phyloP scores from a whole-genome alignment of 2,113 vertebrate genomes.

The Herpailurus yagouaroundi region DNA sequence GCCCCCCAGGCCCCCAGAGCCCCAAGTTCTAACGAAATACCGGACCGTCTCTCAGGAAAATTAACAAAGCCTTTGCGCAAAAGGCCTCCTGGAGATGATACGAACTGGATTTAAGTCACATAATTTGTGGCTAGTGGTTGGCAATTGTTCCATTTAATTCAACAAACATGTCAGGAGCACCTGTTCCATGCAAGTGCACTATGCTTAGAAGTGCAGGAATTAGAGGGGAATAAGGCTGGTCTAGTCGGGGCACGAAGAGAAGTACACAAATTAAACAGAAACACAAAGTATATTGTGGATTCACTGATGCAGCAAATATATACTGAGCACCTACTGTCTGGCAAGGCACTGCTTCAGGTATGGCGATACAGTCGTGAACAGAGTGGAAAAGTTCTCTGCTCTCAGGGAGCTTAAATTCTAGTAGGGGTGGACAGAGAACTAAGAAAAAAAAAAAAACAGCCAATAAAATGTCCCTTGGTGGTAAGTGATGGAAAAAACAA shows the following conservation, averaged over 20 bases:
- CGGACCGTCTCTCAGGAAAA: neutral
- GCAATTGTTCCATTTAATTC: neutral
- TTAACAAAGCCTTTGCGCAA: neutral
- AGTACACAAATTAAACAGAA: neutral
- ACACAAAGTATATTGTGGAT: neutral
- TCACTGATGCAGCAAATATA: neutral
- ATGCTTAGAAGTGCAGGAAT: neutral
- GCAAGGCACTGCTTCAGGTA: neutral
- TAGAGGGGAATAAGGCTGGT: neutral
- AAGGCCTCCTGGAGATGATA: neutral
- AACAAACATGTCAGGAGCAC: neutral
- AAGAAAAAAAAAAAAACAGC: neutral
- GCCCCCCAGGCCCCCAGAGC: neutral
- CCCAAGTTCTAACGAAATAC: neutral
- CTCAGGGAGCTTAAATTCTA: neutral
- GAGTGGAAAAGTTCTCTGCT: neutral
- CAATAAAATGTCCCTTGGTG: neutral
- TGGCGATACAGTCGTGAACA: neutral
- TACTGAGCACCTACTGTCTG: neutral
- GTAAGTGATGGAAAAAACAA: neutral
- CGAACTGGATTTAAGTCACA: neutral
- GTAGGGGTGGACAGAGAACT: neutral
- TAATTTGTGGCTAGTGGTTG: neutral
- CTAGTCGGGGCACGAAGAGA: neutral
- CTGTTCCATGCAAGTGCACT: neutral